Evolutionary conservation across 2,888 invertebrate genomes (phyloP).

Genomic region (Vandiemenella viatica): DNA sequence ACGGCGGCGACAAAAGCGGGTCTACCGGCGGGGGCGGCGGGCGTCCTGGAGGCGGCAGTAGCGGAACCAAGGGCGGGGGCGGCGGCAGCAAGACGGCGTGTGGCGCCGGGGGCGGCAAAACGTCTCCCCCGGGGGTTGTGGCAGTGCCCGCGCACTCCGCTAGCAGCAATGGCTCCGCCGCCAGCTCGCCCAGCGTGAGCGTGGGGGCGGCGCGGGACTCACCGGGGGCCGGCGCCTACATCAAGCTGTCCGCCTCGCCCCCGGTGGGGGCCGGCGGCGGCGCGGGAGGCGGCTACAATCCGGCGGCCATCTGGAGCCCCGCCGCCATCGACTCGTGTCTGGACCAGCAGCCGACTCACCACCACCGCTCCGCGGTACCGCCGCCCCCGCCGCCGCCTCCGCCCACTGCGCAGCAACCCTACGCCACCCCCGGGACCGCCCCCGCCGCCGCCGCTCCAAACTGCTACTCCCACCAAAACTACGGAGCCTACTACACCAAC

Average conservation of each 20-base stretch:
- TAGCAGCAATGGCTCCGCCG: slow-evolving; percentile 19
- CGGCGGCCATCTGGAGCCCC: slow-evolving; percentile 49
- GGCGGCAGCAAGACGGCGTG: background rate
- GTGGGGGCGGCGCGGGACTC: slow-evolving; percentile 20
- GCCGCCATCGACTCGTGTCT: slow-evolving; percentile 38
- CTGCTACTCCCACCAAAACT: slow-evolving; percentile 44
- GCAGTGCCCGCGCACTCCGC: slow-evolving; percentile 21
- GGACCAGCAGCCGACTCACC: slow-evolving; percentile 3
- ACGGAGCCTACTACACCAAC: slow-evolving; percentile 55
- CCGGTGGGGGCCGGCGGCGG: slow-evolving; percentile 10
- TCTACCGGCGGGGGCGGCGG: slow-evolving; percentile 13
- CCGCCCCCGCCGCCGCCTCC: slow-evolving; percentile 6
- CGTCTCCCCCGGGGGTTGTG: slow-evolving; percentile 21
- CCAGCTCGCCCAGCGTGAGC: slow-evolving; percentile 39
- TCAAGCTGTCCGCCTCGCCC: slow-evolving; percentile 20
- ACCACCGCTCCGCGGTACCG: slow-evolving; percentile 6
- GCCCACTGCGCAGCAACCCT: slow-evolving; percentile 13
- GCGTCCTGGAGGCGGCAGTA: slow-evolving; percentile 15
- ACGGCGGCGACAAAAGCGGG: slow-evolving; percentile 26
- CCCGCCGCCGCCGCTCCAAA: slow-evolving; percentile 18
- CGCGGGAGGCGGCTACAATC: slow-evolving; percentile 2
- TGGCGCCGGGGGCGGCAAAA: background rate
- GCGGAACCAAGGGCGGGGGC: background rate
- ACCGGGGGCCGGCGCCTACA: slow-evolving; percentile 16
- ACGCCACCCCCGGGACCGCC: slow-evolving; percentile 23